Percentiles rank a stretch among this genome's conserved stretches.
phyloP scores from a whole-genome alignment of 2,888 invertebrate species.

The Eristalis intricaria region DNA sequence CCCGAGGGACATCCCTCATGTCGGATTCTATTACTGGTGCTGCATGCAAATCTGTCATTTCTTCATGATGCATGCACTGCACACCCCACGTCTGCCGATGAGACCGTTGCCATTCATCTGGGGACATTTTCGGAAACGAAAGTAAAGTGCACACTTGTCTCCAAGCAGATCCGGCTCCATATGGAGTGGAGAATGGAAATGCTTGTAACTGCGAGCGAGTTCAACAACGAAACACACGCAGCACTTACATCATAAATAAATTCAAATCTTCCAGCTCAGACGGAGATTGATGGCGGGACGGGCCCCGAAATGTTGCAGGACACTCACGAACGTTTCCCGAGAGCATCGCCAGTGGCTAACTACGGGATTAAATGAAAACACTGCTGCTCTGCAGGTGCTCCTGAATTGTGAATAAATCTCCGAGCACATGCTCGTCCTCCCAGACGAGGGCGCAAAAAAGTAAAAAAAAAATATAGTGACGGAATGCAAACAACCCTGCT shows the following conservation, averaged over 20 bases:
- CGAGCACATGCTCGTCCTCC: background rate
- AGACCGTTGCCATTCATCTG: conserved; percentile 43
- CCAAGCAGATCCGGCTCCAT: conserved; percentile 21
- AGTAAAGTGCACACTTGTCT: conserved; percentile 63
- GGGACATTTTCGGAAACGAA: conserved; percentile 57
- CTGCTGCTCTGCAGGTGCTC: conserved; percentile 51
- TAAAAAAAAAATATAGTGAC: conserved; percentile 65
- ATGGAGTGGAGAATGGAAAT: conserved; percentile 6
- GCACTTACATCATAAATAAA: conserved; percentile 61
- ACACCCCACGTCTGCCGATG: conserved; percentile 33
- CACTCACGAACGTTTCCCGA: background rate
- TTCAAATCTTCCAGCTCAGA: conserved; percentile 52
- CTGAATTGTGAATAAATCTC: conserved; percentile 49
- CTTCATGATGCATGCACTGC: conserved; percentile 13
- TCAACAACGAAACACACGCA: conserved; percentile 2
- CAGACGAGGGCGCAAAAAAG: conserved; percentile 36
- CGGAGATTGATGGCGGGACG: conserved; percentile 48
- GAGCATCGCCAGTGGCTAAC: conserved; percentile 36
- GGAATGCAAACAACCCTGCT: conserved; percentile 56
- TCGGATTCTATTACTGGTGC: conserved; percentile 51
- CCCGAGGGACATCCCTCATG: conserved; percentile 55
- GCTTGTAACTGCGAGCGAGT: conserved; percentile 21
- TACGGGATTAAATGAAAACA: conserved; percentile 51
- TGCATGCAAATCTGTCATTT: conserved; percentile 43
- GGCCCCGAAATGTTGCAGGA: conserved; percentile 47